These are phyloP conservation scores for Polymixis flavicincta DNA, from an alignment of 2,888 invertebrate species.

Conservation along the genomic window DNA sequence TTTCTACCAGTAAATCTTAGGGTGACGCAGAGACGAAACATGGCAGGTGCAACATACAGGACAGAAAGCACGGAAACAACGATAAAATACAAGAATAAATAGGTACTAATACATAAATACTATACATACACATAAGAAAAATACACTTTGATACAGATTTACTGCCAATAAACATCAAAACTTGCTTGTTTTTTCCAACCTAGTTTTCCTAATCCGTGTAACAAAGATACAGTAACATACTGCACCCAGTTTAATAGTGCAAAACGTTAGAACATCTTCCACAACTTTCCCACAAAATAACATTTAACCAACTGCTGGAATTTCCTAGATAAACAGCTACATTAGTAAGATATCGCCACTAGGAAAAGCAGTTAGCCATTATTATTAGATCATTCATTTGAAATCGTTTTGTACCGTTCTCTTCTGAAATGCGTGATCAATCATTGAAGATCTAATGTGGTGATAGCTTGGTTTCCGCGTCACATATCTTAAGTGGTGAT, in stretches of 20 bases:
- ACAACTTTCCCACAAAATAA: constrained; percentile 46
- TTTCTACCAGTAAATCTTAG: too few species aligned
- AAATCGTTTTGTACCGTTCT: constrained; percentile 60
- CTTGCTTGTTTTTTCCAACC: neutral
- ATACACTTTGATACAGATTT: too few species aligned
- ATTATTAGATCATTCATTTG: constrained; percentile 62
- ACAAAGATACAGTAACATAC: neutral
- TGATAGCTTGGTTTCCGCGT: constrained; percentile 64
- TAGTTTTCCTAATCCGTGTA: neutral
- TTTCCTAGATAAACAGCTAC: constrained; percentile 55
- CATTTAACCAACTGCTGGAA: constrained; percentile 27
- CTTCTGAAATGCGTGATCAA: constrained; percentile 60
- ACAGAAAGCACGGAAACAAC: too few species aligned
- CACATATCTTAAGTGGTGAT: constrained; percentile 60
- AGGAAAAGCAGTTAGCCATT: constrained; percentile 60
- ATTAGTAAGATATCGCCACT: constrained; percentile 58
- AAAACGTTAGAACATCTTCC: neutral
- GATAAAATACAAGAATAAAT: too few species aligned
- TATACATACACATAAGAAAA: too few species aligned
- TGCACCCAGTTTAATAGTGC: neutral
- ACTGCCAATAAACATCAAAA: too few species aligned
- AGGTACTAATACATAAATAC: too few species aligned
- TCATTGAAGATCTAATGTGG: constrained; percentile 63
- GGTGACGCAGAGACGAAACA: too few species aligned
- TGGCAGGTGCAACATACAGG: too few species aligned